phyloP scores from a whole-genome alignment of 2,113 vertebrate genomes.

The Plestiodon gilberti region DNA sequence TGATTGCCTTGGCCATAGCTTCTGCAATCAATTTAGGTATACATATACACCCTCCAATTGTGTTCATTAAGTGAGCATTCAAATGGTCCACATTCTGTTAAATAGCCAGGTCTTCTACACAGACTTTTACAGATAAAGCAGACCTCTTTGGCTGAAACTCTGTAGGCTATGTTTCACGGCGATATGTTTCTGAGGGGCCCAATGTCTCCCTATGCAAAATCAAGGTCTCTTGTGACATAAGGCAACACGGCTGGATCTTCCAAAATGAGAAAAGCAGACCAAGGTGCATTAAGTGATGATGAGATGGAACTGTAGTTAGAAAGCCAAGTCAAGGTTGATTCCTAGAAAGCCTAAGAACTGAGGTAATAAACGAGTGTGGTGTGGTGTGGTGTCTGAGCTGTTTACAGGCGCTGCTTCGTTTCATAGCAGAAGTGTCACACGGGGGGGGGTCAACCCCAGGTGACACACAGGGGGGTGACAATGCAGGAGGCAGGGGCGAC shows the following conservation, averaged over 20 bases:
- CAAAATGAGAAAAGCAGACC: not conserved
- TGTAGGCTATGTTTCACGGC: not conserved
- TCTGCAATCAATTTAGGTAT: constrained; percentile 84
- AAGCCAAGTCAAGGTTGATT: not conserved
- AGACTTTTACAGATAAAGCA: not conserved
- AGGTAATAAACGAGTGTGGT: too few relatives aligned
- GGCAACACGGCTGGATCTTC: not conserved
- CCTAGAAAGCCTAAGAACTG: not conserved
- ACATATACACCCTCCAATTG: not conserved
- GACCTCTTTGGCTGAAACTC: too few relatives aligned
- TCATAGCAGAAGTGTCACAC: not conserved
- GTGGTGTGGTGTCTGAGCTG: too few relatives aligned
- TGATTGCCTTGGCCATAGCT: constrained; percentile 85
- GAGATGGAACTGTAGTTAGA: not conserved
- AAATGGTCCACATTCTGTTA: not conserved
- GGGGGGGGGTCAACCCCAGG: too few relatives aligned
- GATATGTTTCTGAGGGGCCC: too few relatives aligned
- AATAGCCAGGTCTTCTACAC: not conserved
- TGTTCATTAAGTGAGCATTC: not conserved
- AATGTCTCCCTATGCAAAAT: not conserved
- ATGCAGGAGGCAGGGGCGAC: too few relatives aligned
- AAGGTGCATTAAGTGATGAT: not conserved
- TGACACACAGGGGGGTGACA: too few relatives aligned
- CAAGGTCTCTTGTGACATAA: not conserved
- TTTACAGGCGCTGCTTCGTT: not conserved